These are phyloP conservation scores for Erythrocebus patas DNA, from an alignment of 2,113 vertebrate species.

Conservation along the genomic window DNA sequence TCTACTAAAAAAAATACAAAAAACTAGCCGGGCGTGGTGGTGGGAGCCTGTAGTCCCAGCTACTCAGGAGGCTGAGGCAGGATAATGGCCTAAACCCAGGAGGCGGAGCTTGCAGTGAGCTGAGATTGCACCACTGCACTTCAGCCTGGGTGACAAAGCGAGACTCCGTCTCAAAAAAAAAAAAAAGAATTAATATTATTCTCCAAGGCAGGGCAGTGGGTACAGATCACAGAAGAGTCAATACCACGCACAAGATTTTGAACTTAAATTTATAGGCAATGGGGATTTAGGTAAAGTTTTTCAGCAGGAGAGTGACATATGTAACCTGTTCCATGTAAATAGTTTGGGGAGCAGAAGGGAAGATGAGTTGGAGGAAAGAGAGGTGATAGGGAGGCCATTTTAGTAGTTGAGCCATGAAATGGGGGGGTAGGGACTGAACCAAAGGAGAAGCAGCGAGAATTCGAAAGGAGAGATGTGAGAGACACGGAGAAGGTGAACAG, in stretches of 20 bases:
- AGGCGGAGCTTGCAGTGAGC: too few relatives aligned
- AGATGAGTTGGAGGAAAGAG: neutral
- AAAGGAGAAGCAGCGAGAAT: neutral
- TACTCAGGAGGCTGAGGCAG: too few relatives aligned
- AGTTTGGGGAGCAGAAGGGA: neutral
- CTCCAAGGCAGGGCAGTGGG: neutral
- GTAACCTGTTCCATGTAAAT: neutral
- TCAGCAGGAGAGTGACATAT: neutral
- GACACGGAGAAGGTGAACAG: neutral
- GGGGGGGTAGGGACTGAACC: neutral
- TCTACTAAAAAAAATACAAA: too few relatives aligned
- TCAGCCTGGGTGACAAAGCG: too few relatives aligned
- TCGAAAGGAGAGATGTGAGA: neutral
- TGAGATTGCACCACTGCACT: rapidly evolving
- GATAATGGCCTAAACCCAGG: rapidly evolving
- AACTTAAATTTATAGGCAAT: neutral
- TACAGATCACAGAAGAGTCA: neutral
- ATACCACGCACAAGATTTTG: neutral
- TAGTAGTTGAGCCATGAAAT: neutral
- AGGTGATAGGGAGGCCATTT: neutral
- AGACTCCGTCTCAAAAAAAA: too few relatives aligned
- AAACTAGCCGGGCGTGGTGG: too few relatives aligned
- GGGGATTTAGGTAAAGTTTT: neutral
- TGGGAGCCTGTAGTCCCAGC: too few relatives aligned
- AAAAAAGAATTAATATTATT: neutral